phyloP scores from a whole-genome alignment of 2,888 invertebrate species.

The Tenthredo mesomela region DNA sequence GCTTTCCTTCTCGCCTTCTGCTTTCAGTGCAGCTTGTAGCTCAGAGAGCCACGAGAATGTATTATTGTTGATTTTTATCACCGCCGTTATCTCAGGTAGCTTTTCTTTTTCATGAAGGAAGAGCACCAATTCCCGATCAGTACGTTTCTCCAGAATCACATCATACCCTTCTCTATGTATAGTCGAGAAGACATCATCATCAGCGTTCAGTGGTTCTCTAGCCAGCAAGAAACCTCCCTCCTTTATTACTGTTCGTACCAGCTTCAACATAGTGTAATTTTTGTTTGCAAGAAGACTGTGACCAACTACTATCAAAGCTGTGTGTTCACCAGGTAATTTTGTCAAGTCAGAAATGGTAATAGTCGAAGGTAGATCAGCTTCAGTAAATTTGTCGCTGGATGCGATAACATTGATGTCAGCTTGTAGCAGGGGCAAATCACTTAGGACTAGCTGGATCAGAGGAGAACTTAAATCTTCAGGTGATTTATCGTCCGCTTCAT shows the following conservation, averaged over 20 bases:
- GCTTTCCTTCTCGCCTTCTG: slow-evolving; percentile 75
- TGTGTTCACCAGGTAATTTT: slow-evolving; percentile 80
- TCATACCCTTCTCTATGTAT: slow-evolving; percentile 58
- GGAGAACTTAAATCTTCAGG: slow-evolving; percentile 78
- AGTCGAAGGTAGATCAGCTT: slow-evolving; percentile 78
- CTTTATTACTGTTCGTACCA: slow-evolving; percentile 57
- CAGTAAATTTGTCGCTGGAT: slow-evolving; percentile 72
- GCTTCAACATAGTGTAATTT: slow-evolving; percentile 40
- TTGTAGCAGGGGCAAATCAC: slow-evolving; percentile 85
- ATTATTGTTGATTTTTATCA: slow-evolving; percentile 67
- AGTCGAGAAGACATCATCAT: slow-evolving; percentile 50
- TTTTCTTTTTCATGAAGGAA: slow-evolving; percentile 62
- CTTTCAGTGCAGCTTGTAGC: slow-evolving; percentile 70
- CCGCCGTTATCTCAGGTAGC: slow-evolving; percentile 65
- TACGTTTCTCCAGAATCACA: slow-evolving; percentile 67
- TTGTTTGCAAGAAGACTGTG: slow-evolving; percentile 78
- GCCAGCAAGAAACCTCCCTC: slow-evolving; percentile 69
- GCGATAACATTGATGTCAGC: slow-evolving; percentile 82
- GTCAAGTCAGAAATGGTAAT: slow-evolving; percentile 82
- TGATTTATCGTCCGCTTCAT: slow-evolving; percentile 63
- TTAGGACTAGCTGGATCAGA: slow-evolving; percentile 81
- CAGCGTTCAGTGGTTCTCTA: slow-evolving; percentile 60
- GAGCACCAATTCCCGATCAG: slow-evolving; percentile 62
- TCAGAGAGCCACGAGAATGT: slow-evolving; percentile 75
- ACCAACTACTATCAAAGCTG: slow-evolving; percentile 79